Conservation (phyloP, 2,113 vertebrate species). For the cattle (Bos taurus) region ARS-UCD2.0 NC_037332.1:20477501-20478000, state of each 20-base stretch:
- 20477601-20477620: neutral
- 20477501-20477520: neutral
- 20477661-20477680: neutral
- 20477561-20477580: neutral
- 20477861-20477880: neutral
- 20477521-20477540: neutral
- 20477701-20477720: neutral
- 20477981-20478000: neutral
- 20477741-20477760: neutral
- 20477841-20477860: neutral
- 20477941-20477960: neutral
- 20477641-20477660: neutral
- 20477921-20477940: neutral
- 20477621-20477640: neutral
- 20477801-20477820: neutral
- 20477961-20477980: neutral
- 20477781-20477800: neutral
- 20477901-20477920: neutral
- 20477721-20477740: neutral
- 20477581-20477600: neutral
- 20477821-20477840: neutral
- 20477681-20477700: neutral
- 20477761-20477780: fast-evolving
- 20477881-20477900: neutral
- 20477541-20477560: neutral